A percentile compares a stretch with the other conserved stretches of the same genome.
Conservation (phyloP, 2,113 vertebrate genomes). For the Columba livia region DNA sequence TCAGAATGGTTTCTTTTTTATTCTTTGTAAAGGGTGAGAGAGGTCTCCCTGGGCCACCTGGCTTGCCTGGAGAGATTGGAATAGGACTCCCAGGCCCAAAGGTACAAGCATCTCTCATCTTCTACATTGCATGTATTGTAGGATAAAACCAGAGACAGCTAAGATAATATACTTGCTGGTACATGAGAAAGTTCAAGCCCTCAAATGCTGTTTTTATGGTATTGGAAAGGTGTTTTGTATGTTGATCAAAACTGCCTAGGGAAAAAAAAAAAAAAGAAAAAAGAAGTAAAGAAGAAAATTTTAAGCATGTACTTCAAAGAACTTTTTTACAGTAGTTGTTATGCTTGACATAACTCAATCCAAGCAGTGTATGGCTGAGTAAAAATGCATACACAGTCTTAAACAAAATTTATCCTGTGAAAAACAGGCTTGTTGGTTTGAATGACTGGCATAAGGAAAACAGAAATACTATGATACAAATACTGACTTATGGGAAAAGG, state of each 20-base stretch:
- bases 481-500: neutral
- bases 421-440: neutral
- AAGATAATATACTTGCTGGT: neutral
- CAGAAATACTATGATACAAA: neutral
- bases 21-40: slow-evolving; percentile 84
- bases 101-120: slow-evolving; percentile 65
- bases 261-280: no score
- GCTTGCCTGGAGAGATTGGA: slow-evolving; percentile 87
- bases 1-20: neutral
- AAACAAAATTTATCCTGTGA: neutral
- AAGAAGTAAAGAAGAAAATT: neutral
- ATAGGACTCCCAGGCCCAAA: slow-evolving; percentile 87
- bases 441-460: neutral
- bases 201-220: neutral
- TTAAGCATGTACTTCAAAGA: neutral
- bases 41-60: slow-evolving; percentile 79
- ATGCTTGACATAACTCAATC: neutral
- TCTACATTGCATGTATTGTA: neutral
- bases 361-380: neutral
- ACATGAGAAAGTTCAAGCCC: neutral
- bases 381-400: neutral
- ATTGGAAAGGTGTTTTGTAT: neutral
- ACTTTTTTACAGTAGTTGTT: neutral
- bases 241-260: neutral
- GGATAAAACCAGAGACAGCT: neutral